These are phyloP conservation scores for Boloria selene DNA, from an alignment of 2,888 invertebrate genomes.

Conservation along the genomic window DNA sequence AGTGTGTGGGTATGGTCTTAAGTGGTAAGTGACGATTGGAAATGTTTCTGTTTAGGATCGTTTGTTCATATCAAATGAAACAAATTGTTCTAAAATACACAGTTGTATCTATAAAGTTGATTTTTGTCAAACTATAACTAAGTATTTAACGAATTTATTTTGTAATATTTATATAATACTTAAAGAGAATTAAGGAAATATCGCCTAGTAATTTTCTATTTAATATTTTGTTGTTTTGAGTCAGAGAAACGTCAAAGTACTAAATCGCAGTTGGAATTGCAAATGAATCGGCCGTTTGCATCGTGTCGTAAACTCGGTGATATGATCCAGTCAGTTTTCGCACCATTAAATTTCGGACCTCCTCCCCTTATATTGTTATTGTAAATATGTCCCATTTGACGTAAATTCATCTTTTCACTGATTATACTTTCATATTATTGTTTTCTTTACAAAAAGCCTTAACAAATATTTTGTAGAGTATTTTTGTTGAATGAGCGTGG, in stretches of 20 bases:
- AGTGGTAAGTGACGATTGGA: constrained; percentile 39
- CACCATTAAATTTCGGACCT: constrained; percentile 79
- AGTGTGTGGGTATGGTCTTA: constrained; percentile 38
- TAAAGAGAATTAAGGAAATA: too few species aligned
- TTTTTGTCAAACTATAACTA: too few species aligned
- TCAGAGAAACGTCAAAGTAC: constrained; percentile 50
- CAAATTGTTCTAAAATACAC: background rate
- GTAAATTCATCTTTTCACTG: constrained; percentile 43
- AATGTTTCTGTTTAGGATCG: constrained; percentile 23
- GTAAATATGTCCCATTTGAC: constrained; percentile 58
- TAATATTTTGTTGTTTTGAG: constrained; percentile 33
- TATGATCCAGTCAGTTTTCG: constrained; percentile 82
- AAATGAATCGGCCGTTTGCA: constrained; percentile 81
- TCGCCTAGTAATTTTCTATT: background rate
- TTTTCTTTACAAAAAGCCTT: background rate
- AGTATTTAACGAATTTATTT: too few species aligned
- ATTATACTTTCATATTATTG: constrained; percentile 14
- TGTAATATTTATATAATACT: too few species aligned
- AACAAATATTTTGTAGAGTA: too few species aligned
- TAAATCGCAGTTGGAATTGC: constrained; percentile 78
- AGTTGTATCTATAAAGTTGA: background rate
- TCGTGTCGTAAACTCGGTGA: constrained; percentile 77
- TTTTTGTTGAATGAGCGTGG: constrained; percentile 57
- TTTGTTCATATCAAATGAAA: background rate
- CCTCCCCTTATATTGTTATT: constrained; percentile 64